phyloP scores from a whole-genome alignment of 2,797 vertebrate species.

The Sciurus carolinensis region DNA sequence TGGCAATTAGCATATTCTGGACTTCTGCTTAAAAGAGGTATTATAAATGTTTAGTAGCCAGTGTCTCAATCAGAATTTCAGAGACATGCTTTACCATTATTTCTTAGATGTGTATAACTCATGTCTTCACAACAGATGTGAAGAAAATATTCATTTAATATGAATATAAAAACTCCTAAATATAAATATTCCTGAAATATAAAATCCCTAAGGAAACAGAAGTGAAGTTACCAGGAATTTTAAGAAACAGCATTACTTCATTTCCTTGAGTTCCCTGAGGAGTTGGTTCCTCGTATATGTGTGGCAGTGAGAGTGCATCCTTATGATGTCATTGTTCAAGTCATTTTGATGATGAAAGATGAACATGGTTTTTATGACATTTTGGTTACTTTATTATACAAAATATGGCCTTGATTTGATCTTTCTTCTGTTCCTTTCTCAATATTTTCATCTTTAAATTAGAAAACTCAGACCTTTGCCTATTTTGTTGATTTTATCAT shows the following conservation, averaged over 20 bases:
- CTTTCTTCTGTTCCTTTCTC: constrained; percentile 17
- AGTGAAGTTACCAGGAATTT: background rate
- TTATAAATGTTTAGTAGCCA: background rate
- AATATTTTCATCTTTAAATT: constrained; percentile 44
- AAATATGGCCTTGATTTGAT: background rate
- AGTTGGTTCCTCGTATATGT: background rate
- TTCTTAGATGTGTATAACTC: background rate
- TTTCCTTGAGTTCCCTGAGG: background rate
- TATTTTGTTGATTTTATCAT: constrained; percentile 7
- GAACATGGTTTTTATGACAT: background rate
- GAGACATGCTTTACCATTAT: background rate
- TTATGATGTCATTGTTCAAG: background rate
- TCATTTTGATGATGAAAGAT: constrained; percentile 32
- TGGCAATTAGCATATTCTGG: background rate
- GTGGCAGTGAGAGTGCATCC: too few relatives aligned
- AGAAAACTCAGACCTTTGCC: background rate
- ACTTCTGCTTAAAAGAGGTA: background rate
- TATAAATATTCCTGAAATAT: background rate
- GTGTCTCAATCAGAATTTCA: background rate
- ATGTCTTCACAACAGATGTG: background rate
- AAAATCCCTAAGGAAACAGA: background rate
- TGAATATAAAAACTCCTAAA: background rate
- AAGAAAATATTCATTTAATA: background rate
- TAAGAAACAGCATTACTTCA: background rate
- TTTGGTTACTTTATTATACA: background rate